Base-by-base conservation (phyloP, 2,797 vertebrate species). In the Cyclopterus lumpus region DNA sequence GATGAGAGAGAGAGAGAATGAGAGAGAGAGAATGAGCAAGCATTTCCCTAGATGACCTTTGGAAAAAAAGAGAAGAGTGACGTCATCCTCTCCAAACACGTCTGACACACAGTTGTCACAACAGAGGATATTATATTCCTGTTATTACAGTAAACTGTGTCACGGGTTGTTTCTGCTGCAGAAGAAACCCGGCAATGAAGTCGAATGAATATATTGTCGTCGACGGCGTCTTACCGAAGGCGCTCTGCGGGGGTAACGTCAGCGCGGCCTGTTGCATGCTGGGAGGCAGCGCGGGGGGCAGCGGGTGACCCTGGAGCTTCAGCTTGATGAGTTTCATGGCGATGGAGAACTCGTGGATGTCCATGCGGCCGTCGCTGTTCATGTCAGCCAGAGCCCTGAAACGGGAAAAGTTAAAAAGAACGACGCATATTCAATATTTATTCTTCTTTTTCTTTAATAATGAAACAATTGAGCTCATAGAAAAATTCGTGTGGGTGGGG, bases 271-370 rank as follows among this genome's bases (percentile, higher is more conserved):
- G 97, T 75, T 96, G 97, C 98, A 99, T 99, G 90, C 95, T 94
- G 16, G 96, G 93, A 62, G 98, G 98, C 66, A 99, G 95, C 6
- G 94, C 18, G 2, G 96, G 93, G 11, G 98, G 98, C 60, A 99
- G 95, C 11, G 96, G 96, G 90, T 99, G 98, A 69, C 98, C 98
- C 93, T 99, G 98, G 4, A 99, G 95, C 82, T 97, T 99, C 84
- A 99, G 93, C 44, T 99, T 99, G 91, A 99, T 99, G 65, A 99
- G 97, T 84, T 99, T 99, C 98, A 99, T 99, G 58, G 98, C 98
- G 76, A 99, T 99, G 86, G 98, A 99, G 87, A 99, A 99, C 93
- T 99, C 98, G 59, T 97, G 79, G 75, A 97, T 96, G 84, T 99
- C 98, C 98, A 99, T 99, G 49, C 95, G 96, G 3, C 98, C 98